A percentile compares a stretch with the other conserved stretches of the same genome.
Evolutionary conservation across 2,888 invertebrate genomes (phyloP).

Genomic region (Amaurobius ferox): DNA sequence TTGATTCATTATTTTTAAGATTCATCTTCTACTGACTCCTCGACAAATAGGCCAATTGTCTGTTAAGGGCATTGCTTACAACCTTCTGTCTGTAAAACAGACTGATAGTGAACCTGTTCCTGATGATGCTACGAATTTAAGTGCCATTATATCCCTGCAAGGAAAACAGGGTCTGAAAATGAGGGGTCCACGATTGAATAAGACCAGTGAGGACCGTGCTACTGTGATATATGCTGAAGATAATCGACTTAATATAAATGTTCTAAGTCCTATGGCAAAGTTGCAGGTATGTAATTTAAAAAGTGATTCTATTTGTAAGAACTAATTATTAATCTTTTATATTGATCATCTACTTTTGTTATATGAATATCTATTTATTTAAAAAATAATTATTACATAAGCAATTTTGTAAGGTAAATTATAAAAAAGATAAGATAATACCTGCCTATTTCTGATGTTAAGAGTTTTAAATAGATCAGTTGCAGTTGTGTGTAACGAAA

Average conservation of each 20-base stretch:
- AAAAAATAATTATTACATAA: too few relatives aligned
- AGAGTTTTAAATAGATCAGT: too few relatives aligned
- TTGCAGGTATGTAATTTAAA: too few relatives aligned
- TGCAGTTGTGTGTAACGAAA: too few relatives aligned
- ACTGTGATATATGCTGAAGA: constrained; percentile 81
- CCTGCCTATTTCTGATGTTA: too few relatives aligned
- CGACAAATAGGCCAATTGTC: constrained; percentile 85
- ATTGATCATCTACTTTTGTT: too few relatives aligned
- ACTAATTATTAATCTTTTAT: too few relatives aligned
- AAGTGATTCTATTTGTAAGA: too few relatives aligned
- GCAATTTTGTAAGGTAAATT: too few relatives aligned
- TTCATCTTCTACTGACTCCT: constrained; percentile 86
- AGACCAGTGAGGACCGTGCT: constrained; percentile 79
- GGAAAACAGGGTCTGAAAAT: constrained; percentile 79
- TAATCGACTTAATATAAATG: constrained; percentile 85
- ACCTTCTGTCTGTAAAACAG: constrained; percentile 77
- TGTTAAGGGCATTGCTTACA: constrained; percentile 86
- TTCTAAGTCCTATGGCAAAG: constrained; percentile 88
- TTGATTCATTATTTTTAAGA: constrained; percentile 75
- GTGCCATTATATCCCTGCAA: constrained; percentile 74
- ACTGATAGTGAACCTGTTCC: constrained; percentile 56
- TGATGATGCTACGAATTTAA: background rate
- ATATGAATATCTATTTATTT: too few relatives aligned
- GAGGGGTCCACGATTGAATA: constrained; percentile 81
- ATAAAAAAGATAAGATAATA: too few relatives aligned